Evolutionary conservation across 2,888 invertebrate genomes (phyloP).

Genomic region (Temnothorax unifasciatus): DNA sequence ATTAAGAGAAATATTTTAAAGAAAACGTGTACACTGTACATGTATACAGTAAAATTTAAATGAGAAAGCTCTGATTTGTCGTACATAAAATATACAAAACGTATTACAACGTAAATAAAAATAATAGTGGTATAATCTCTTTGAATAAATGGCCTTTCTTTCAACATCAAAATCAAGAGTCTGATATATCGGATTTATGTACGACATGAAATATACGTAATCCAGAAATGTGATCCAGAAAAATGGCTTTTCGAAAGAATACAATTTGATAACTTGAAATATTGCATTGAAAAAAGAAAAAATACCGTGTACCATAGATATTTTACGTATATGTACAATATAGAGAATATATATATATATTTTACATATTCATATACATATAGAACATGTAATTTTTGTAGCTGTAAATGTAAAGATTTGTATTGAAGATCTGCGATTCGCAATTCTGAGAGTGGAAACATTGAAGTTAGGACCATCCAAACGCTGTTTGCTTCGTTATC

Average conservation of each 20-base stretch:
- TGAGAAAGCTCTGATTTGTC: not conserved
- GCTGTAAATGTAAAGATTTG: not conserved
- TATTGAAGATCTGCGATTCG: not conserved
- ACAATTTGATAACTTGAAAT: slow-evolving; percentile 1
- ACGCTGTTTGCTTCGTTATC: not conserved
- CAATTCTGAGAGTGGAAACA: not conserved
- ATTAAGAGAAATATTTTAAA: not conserved
- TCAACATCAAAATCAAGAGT: slow-evolving; percentile 15
- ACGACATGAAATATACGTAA: not conserved
- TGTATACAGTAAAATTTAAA: not conserved
- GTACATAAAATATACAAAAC: not conserved
- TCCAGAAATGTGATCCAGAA: not conserved
- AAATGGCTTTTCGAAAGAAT: slow-evolving; percentile 3
- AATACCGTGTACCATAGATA: not conserved
- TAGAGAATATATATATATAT: too few species aligned
- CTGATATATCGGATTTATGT: not conserved
- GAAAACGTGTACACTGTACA: not conserved
- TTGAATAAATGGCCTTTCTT: slow-evolving; percentile 8
- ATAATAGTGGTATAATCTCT: not conserved
- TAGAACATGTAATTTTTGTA: not conserved
- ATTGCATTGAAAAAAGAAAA: not conserved
- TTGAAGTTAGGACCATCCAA: not conserved
- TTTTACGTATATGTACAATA: too few species aligned
- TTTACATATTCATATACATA: not conserved
- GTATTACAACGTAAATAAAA: not conserved